Percentiles rank a stretch among this genome's conserved stretches.
Conservation (phyloP, 2,888 invertebrate genomes). For the Caenorhabditis sinica region DNA sequence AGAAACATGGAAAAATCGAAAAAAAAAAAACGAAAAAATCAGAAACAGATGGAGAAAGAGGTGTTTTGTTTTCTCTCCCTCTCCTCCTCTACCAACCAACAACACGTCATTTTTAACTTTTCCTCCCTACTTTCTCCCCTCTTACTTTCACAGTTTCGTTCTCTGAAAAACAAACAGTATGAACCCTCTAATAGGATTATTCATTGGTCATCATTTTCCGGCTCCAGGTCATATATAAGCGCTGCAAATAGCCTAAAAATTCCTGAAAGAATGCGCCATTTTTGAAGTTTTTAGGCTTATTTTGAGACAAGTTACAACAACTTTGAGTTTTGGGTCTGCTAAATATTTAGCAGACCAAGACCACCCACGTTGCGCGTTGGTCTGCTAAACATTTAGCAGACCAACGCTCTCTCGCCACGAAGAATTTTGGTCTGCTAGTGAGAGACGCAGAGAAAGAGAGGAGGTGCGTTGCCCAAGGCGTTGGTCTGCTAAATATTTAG, state of each 20-base stretch:
- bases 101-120: conserved; percentile 5
- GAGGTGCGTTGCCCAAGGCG: no score
- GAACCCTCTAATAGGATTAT: conserved; percentile 28
- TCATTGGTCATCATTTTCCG: conserved; percentile 6
- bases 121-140: no score
- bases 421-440: no score
- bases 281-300: background rate
- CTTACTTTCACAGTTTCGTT: background rate
- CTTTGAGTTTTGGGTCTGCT: no score
- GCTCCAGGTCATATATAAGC: background rate
- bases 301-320: background rate
- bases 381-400: background rate
- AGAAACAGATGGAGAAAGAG: background rate
- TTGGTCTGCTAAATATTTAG: background rate
- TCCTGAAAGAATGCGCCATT: background rate
- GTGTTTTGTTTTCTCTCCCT: conserved; percentile 14
- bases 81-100: no score
- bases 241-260: background rate
- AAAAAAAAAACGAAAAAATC: conserved; percentile 23
- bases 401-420: no score
- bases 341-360: background rate
- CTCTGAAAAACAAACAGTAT: conserved; percentile 4
- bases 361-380: no score
- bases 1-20: conserved; percentile 10
- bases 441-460: no score